Evolutionary conservation across 2,797 vertebrate genomes (phyloP).

Genomic region (Diplodus puntazzo): DNA sequence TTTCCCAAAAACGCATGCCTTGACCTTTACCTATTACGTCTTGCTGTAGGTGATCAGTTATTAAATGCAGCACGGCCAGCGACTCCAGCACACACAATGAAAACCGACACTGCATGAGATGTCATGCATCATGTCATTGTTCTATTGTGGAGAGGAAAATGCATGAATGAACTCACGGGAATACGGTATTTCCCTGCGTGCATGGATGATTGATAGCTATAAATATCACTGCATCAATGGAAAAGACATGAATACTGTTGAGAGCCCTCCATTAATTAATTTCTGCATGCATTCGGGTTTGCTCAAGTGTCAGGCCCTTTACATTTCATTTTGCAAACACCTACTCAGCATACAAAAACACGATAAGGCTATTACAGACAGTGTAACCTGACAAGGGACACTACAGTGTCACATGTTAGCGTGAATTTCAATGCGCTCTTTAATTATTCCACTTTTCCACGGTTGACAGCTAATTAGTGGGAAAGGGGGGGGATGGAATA

Average conservation of each 20-base stretch:
- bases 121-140: constrained; percentile 14
- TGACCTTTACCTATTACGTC: background rate
- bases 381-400: constrained; percentile 28
- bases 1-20: background rate
- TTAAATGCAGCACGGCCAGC: background rate
- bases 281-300: background rate
- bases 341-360: constrained; percentile 9
- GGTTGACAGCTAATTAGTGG: constrained; percentile 66
- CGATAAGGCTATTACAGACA: constrained; percentile 38
- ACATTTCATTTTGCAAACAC: constrained; percentile 20
- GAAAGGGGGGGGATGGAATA: constrained; percentile 39
- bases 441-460: constrained; percentile 57
- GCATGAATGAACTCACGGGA: background rate
- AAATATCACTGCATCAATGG: constrained; percentile 10
- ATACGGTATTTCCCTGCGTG: background rate
- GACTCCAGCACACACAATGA: background rate
- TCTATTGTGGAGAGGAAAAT: background rate
- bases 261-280: constrained; percentile 1
- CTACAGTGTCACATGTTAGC: constrained; percentile 41
- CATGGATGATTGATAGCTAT: background rate
- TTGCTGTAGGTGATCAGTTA: background rate
- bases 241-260: background rate
- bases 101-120: constrained; percentile 11
- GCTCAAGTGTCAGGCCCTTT: constrained; percentile 3
- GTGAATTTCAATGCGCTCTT: constrained; percentile 52